Percentiles rank a stretch among this genome's conserved stretches.
Conservation (phyloP, 2,113 vertebrate genomes). For the Ictalurus punctatus region DNA sequence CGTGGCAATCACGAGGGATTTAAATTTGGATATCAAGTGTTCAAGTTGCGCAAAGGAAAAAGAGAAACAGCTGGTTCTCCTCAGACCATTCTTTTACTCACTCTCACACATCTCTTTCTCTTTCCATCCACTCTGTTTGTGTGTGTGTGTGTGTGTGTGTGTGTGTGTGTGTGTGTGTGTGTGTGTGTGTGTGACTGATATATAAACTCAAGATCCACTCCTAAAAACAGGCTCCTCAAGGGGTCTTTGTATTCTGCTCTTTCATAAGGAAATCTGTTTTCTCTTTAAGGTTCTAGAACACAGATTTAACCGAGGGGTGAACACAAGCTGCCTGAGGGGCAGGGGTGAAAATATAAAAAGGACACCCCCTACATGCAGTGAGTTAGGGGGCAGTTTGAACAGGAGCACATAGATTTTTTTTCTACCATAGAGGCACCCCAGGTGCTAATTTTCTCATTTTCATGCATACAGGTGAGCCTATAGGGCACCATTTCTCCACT, state of each 20-base stretch:
- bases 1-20: constrained; percentile 1
- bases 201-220: neutral
- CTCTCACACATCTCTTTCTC: neutral
- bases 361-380: too few relatives aligned
- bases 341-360: neutral
- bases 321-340: neutral
- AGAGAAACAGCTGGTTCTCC: constrained; percentile 18
- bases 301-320: neutral
- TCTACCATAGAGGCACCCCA: neutral
- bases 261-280: neutral
- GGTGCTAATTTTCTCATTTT: neutral
- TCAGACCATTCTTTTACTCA: neutral
- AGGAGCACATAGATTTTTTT: neutral
- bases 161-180: neutral
- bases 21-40: neutral
- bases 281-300: neutral
- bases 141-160: neutral
- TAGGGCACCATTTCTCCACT: neutral
- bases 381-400: too few relatives aligned
- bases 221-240: neutral
- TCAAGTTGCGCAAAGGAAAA: constrained; percentile 28
- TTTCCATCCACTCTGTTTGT: neutral
- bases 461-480: neutral
- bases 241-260: neutral
- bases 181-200: neutral